Conservation (phyloP, 2,888 invertebrate genomes). For the Apodemia zela region DNA sequence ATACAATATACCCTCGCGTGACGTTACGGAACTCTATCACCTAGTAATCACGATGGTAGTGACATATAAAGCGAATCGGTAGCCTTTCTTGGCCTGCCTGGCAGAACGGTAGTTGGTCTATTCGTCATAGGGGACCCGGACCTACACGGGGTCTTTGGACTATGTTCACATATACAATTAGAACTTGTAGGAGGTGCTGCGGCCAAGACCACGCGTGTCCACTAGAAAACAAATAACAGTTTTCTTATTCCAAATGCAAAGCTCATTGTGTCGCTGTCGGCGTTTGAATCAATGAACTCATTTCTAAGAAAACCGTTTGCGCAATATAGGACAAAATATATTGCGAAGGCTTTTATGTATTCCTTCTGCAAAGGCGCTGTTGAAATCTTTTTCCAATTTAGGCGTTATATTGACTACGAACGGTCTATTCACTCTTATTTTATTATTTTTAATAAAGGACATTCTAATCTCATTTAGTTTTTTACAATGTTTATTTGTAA, state of each 20-base stretch:
- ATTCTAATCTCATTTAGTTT: constrained; percentile 21
- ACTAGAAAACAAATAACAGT: neutral
- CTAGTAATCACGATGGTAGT: too few relatives aligned
- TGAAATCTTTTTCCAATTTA: constrained; percentile 36
- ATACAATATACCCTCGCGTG: too few relatives aligned
- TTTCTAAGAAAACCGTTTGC: constrained; percentile 31
- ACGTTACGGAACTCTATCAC: too few relatives aligned
- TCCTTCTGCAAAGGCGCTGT: constrained; percentile 31
- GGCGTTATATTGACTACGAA: constrained; percentile 31
- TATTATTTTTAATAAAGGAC: constrained; percentile 26
- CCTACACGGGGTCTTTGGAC: too few relatives aligned
- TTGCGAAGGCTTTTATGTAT: constrained; percentile 33
- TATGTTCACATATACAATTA: too few relatives aligned
- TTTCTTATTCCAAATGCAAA: neutral
- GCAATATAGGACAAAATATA: constrained; percentile 30
- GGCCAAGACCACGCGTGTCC: neutral
- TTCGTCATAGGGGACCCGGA: too few relatives aligned
- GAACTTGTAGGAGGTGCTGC: too few relatives aligned
- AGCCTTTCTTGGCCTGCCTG: too few relatives aligned
- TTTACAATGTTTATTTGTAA: too few relatives aligned
- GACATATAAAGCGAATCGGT: too few relatives aligned
- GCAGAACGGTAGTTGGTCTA: too few relatives aligned
- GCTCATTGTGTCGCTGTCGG: neutral
- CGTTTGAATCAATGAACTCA: constrained; percentile 24
- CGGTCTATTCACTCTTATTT: constrained; percentile 26